phyloP scores from a whole-genome alignment of 2,113 vertebrate species.

The Colaptes auratus region DNA sequence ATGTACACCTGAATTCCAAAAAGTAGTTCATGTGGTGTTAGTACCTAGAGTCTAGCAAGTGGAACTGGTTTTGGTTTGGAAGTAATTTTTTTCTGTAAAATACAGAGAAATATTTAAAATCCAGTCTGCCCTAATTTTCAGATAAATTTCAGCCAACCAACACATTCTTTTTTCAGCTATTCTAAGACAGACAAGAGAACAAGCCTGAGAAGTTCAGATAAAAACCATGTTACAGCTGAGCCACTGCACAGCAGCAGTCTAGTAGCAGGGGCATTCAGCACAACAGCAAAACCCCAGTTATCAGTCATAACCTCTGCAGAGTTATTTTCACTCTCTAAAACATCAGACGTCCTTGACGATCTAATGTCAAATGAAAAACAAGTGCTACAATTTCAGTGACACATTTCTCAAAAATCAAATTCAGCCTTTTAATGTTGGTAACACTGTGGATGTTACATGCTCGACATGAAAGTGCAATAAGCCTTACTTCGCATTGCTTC shows the following conservation, averaged over 20 bases:
- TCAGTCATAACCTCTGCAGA: neutral
- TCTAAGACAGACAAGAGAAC: neutral
- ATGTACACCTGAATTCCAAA: neutral
- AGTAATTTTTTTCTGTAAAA: neutral
- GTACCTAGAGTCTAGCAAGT: neutral
- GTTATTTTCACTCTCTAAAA: neutral
- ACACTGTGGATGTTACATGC: neutral
- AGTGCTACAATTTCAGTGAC: neutral
- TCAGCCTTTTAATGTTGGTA: neutral
- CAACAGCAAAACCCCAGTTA: constrained; percentile 6
- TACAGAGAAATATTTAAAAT: neutral
- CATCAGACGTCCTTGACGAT: neutral
- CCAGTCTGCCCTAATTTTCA: neutral
- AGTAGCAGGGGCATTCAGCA: neutral
- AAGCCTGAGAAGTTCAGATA: neutral
- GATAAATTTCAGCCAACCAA: neutral
- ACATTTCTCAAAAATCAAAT: neutral
- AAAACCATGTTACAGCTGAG: neutral
- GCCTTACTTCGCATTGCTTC: constrained; percentile 63
- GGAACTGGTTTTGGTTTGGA: neutral
- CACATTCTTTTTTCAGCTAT: neutral
- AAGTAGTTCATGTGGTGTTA: neutral
- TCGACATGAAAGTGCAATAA: neutral
- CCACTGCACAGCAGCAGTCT: neutral
- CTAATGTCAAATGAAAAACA: neutral